These are phyloP conservation scores for Scopus umbretta DNA, from an alignment of 2,113 vertebrate species.

Conservation along the genomic window DNA sequence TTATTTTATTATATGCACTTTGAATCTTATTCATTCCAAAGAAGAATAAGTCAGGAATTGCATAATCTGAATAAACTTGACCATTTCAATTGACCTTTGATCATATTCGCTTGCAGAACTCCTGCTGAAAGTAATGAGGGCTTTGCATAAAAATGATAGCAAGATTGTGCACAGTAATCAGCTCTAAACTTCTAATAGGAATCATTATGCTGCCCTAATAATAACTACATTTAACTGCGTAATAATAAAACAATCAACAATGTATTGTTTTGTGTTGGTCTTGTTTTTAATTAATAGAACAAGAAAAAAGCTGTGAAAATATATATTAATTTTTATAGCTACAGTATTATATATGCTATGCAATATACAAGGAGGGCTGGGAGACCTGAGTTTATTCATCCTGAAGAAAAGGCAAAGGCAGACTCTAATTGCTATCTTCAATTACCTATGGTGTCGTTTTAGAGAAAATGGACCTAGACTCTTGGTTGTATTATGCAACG, in stretches of 20 bases:
- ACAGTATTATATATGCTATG: neutral
- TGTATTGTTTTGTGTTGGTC: neutral
- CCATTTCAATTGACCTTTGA: neutral
- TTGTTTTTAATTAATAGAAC: neutral
- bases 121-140: neutral
- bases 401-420: neutral
- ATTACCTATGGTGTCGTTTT: neutral
- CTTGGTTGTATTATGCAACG: accelerated
- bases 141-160: neutral
- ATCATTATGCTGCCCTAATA: neutral
- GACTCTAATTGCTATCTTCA: neutral
- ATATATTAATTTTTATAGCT: neutral
- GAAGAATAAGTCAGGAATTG: neutral
- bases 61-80: neutral
- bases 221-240: neutral
- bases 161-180: neutral
- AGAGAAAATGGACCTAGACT: neutral
- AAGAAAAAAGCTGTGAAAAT: neutral
- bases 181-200: neutral
- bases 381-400: neutral
- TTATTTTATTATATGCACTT: neutral
- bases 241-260: neutral
- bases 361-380: neutral
- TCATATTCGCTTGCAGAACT: neutral
- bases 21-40: neutral